Percentiles rank a stretch among this genome's conserved stretches.
Conservation (phyloP, 2,113 vertebrate species). For the Rhinopomastus cyanomelas region DNA sequence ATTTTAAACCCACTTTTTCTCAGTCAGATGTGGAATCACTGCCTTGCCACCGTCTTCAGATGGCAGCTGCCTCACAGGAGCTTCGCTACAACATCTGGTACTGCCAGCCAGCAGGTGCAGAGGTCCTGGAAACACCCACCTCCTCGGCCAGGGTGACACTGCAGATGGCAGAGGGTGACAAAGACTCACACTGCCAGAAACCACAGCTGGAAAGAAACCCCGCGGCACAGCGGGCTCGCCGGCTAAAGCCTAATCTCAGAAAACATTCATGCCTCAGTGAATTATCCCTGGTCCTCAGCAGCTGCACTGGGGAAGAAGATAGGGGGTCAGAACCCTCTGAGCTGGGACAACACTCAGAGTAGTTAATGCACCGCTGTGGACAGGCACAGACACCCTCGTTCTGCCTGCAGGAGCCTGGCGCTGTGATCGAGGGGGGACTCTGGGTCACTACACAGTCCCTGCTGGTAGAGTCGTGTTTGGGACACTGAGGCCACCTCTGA, state of each 20-base stretch:
- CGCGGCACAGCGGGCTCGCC: not conserved
- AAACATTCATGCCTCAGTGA: not conserved
- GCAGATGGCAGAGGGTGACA: not conserved
- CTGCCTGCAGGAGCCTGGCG: not conserved
- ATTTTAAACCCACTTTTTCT: not conserved
- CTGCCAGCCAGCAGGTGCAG: not conserved
- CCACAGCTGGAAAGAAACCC: not conserved
- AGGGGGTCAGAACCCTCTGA: not conserved
- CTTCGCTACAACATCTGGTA: not conserved
- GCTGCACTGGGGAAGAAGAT: fast-evolving
- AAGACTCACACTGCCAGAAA: not conserved
- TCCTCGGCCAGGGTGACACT: not conserved
- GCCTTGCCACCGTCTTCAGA: not conserved
- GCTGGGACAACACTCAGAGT: not conserved
- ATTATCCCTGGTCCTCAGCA: not conserved
- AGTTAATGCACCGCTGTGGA: fast-evolving
- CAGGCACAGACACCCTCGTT: not conserved
- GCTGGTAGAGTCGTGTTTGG: fast-evolving
- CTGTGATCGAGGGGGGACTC: not conserved
- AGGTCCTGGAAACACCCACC: not conserved
- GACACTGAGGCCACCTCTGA: not conserved
- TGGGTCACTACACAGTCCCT: not conserved
- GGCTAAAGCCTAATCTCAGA: not conserved
- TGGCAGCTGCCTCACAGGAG: not conserved
- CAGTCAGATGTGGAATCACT: not conserved